These are phyloP conservation scores for Ariopsis seemanni DNA, from an alignment of 2,113 vertebrate genomes.

Conservation along the genomic window DNA sequence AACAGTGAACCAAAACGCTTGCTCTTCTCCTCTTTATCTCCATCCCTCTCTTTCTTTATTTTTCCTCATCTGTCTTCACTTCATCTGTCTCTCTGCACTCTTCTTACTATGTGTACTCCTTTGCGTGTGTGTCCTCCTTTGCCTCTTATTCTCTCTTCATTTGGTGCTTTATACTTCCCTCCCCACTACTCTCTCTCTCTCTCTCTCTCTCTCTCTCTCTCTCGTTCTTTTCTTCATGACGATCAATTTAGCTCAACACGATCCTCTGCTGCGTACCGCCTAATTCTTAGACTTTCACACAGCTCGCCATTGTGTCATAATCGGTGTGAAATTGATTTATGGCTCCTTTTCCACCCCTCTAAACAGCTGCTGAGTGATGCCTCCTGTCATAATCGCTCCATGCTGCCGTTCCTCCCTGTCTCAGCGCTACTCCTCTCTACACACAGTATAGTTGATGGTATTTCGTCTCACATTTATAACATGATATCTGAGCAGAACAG, in stretches of 20 bases:
- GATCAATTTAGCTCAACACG: conserved; percentile 64
- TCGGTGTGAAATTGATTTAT: conserved; percentile 66
- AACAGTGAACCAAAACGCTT: neutral
- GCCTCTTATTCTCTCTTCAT: conserved; percentile 40
- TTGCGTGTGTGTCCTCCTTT: neutral
- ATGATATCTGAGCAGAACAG: conserved; percentile 54
- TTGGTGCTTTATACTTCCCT: conserved; percentile 27
- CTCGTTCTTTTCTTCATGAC: conserved; percentile 55
- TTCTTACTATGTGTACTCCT: conserved; percentile 4
- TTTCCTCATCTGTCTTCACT: conserved; percentile 31
- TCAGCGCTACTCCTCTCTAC: conserved; percentile 39
- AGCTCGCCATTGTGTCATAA: conserved; percentile 63
- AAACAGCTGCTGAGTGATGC: conserved; percentile 65
- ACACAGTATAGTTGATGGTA: conserved; percentile 56
- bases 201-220: conserved; percentile 4
- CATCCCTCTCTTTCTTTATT: conserved; percentile 11
- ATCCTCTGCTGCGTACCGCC: conserved; percentile 56
- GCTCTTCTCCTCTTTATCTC: conserved; percentile 2
- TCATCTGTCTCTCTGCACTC: conserved; percentile 11
- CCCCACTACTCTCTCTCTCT: neutral
- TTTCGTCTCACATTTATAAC: conserved; percentile 58
- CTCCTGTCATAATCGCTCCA: conserved; percentile 61
- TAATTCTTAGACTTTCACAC: conserved; percentile 55
- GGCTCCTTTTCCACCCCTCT: conserved; percentile 62
- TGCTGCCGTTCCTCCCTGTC: conserved; percentile 44